Base-by-base conservation (phyloP, 2,113 vertebrate species). In the Upupa epops region DNA sequence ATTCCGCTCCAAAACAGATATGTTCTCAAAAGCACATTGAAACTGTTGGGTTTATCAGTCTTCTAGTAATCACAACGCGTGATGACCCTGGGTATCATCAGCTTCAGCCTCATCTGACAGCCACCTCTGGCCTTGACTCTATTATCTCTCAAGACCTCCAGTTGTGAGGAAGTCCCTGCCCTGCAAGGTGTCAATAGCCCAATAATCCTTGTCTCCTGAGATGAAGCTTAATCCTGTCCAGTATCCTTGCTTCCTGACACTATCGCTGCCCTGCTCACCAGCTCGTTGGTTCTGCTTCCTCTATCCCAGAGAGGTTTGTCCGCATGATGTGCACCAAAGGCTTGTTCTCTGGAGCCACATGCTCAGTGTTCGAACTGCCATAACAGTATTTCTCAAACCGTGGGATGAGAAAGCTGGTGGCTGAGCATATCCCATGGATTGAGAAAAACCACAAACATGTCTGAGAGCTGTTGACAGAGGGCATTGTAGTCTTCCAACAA, bases 311-410 rank as follows among this genome's bases (percentile, higher is more conserved):
- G 19, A 64, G 5, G 17, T 86, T 83, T 1, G 3, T 48, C 16
- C 1, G 0, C 2, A 3, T 4, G 3, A 6, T 49, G n/a, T 4
- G 5, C 12, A 55, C 42, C 2, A 1, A 70, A 73, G 32, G 22
- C 10, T 55, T 75, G 31, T 14, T 70, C 42, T 56, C 9, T 29
- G 19, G 26, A 56, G 46, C 37, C 13, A 2, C 5, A 8, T 29
- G 24, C 48, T 78, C 7, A 31, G 20, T 31, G 29, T 56, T 54
- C 0, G 0, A 56, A 31, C 8, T 54, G 28, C 25, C 6, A 0
- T 5, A 77, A 49, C 45, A 75, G 21, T 55, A 80, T 21, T 15
- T 75, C 58, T 89, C 36, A 54, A 75, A 72, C 17, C 9, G 14
- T 0, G 4, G n/a, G 16, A 73, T 46, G 64, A 69, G 45, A 81